Percentiles rank a stretch among this genome's conserved stretches.
These are phyloP conservation scores for Peromyscus nudipes DNA, from an alignment of 2,797 vertebrate species.

Conservation along the genomic window DNA sequence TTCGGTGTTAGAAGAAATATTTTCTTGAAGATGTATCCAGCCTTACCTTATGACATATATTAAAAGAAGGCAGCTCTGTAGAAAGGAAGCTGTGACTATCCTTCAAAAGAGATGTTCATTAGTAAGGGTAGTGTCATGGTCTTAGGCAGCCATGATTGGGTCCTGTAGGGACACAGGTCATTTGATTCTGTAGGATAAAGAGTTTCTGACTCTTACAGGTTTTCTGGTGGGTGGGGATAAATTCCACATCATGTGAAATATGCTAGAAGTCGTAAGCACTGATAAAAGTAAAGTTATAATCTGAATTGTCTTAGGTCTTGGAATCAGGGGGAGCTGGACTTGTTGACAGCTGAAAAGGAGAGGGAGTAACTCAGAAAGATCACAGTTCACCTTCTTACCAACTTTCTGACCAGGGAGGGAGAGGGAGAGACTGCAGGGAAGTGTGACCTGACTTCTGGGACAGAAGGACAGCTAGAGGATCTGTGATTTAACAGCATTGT, in stretches of 20 bases:
- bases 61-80: background rate
- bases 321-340: background rate
- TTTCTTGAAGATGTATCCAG: conserved; percentile 54
- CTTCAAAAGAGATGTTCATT: background rate
- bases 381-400: background rate
- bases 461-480: background rate
- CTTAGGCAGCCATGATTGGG: background rate
- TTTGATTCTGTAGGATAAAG: background rate
- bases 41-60: background rate
- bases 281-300: background rate
- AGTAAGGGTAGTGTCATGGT: too few species aligned
- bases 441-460: background rate
- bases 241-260: background rate
- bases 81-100: background rate
- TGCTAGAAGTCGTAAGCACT: background rate
- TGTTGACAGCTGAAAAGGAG: background rate
- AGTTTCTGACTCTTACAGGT: background rate
- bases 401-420: background rate
- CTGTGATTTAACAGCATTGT: background rate
- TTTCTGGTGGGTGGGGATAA: background rate
- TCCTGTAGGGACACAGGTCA: background rate
- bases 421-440: background rate
- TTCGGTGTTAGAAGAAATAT: conserved; percentile 35
- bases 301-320: background rate
- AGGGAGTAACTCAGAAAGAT: background rate